Evolutionary conservation across 2,888 invertebrate genomes (phyloP).

Genomic region (Helicoverpa assulta): DNA sequence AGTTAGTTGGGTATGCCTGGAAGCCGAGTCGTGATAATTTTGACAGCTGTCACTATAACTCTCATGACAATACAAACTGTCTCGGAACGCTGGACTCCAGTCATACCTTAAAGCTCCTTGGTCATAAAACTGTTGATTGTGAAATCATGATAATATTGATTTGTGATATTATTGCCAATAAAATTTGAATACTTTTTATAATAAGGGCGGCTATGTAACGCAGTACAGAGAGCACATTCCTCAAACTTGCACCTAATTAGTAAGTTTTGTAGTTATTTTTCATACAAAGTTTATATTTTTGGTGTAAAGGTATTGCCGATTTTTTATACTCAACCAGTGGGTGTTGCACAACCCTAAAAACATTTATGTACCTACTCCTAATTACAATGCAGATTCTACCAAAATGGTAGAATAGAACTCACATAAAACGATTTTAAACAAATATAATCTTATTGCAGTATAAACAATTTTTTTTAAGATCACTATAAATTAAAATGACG

Average conservation of each 20-base stretch:
- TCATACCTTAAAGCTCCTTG: constrained; percentile 7
- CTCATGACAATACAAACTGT: constrained; percentile 6
- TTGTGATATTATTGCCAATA: constrained; percentile 87
- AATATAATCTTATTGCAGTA: neutral
- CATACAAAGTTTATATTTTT: constrained; percentile 84
- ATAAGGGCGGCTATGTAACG: constrained; percentile 63
- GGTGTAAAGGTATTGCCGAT: constrained; percentile 75
- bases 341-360: neutral
- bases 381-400: neutral
- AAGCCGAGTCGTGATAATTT: too few relatives aligned
- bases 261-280: constrained; percentile 85
- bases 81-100: constrained; percentile 7
- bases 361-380: neutral
- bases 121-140: constrained; percentile 56
- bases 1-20: too few relatives aligned
- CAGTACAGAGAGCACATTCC: constrained; percentile 77
- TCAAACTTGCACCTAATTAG: constrained; percentile 77
- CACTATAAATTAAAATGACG: neutral
- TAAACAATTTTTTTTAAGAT: too few relatives aligned
- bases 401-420: neutral
- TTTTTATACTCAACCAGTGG: constrained; percentile 74
- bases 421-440: neutral
- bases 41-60: too few relatives aligned
- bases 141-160: constrained; percentile 78
- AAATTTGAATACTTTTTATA: constrained; percentile 73